These are phyloP conservation scores for Rhyacichthys aspro DNA, from an alignment of 2,797 vertebrate species.

Conservation along the genomic window DNA sequence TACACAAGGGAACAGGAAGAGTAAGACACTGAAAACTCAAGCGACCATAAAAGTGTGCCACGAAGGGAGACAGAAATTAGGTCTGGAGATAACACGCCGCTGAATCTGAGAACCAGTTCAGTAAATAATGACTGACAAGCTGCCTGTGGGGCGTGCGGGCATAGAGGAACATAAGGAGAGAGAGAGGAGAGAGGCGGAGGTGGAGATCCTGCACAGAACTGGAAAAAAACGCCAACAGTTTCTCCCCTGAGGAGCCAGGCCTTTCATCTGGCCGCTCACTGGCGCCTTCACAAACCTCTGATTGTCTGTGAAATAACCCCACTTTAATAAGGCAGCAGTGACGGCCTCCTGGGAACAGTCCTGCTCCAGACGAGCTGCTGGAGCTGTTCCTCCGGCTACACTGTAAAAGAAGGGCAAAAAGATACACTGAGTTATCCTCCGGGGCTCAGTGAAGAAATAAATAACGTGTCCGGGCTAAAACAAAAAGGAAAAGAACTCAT, in stretches of 20 bases:
- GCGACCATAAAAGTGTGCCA: conserved; percentile 5
- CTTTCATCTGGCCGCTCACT: conserved; percentile 86
- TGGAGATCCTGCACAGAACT: conserved; percentile 71
- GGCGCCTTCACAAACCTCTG: conserved; percentile 86
- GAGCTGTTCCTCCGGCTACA: conserved; percentile 34
- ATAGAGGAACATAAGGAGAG: conserved; percentile 39
- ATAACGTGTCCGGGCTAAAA: not conserved
- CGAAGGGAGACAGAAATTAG: conserved; percentile 14
- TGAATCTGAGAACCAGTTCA: conserved; percentile 49
- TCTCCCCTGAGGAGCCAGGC: conserved; percentile 83
- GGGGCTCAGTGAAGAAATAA: conserved; percentile 3
- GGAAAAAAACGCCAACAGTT: conserved; percentile 75
- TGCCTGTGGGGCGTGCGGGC: conserved; percentile 66
- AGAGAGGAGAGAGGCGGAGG: conserved; percentile 38
- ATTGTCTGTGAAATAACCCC: conserved; percentile 87
- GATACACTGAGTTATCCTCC: conserved; percentile 18
- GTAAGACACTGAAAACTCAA: conserved; percentile 9
- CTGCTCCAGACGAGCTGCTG: conserved; percentile 41
- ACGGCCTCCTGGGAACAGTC: conserved; percentile 75
- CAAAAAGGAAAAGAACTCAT: not conserved
- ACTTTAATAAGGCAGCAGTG: conserved; percentile 78
- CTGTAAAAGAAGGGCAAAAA: conserved; percentile 5
- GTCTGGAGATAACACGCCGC: conserved; percentile 32
- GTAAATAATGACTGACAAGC: conserved; percentile 71
- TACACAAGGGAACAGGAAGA: not conserved